These are phyloP conservation scores for Donacobius atricapilla DNA, from an alignment of 2,113 vertebrate species.

Conservation along the genomic window DNA sequence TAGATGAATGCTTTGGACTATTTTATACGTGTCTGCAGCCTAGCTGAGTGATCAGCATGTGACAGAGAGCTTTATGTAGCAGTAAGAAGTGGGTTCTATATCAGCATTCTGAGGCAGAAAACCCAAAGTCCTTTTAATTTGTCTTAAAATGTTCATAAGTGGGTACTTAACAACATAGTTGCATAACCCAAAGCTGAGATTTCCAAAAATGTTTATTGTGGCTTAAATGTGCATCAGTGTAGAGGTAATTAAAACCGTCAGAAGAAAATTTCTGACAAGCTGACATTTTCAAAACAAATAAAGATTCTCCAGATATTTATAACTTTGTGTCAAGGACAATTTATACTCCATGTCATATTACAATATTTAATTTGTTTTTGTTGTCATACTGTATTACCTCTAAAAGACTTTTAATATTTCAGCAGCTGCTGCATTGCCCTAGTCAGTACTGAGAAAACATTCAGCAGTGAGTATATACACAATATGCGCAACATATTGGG, in stretches of 20 bases:
- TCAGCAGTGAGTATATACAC: neutral
- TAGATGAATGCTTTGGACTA: neutral
- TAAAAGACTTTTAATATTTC: slow-evolving; percentile 50
- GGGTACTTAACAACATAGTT: neutral
- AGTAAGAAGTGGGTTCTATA: neutral
- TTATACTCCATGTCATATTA: slow-evolving; percentile 51
- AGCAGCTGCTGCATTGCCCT: slow-evolving; percentile 21
- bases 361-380: slow-evolving; percentile 67
- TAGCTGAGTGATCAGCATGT: neutral
- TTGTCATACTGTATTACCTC: slow-evolving; percentile 56
- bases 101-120: neutral
- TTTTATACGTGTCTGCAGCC: neutral
- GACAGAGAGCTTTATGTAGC: neutral
- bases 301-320: slow-evolving; percentile 55
- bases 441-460: neutral
- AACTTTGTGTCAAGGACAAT: slow-evolving; percentile 57
- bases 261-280: slow-evolving; percentile 38
- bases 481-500: neutral
- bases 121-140: neutral
- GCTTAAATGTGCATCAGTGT: neutral
- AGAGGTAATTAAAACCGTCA: slow-evolving; percentile 50
- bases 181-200: neutral
- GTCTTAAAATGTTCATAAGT: neutral
- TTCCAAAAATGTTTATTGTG: neutral
- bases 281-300: slow-evolving; percentile 59